A percentile compares a stretch with the other conserved stretches of the same genome.
These are phyloP conservation scores for Lophius americanus DNA, from an alignment of 2,797 vertebrate species.

Conservation along the genomic window DNA sequence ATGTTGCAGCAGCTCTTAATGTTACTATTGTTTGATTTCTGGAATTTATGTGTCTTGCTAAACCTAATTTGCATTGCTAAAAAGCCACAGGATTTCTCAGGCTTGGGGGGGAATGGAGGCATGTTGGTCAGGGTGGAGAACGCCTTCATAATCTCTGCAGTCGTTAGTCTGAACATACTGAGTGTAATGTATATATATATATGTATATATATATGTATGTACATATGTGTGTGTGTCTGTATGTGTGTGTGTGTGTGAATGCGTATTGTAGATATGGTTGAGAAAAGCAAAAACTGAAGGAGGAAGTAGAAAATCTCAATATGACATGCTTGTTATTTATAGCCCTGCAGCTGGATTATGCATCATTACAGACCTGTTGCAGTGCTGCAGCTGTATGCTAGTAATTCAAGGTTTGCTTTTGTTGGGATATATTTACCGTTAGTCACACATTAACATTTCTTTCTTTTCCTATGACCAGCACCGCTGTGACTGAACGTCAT, in stretches of 20 bases:
- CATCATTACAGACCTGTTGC: slow-evolving; percentile 23
- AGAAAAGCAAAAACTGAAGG: slow-evolving; percentile 24
- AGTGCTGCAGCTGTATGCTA: slow-evolving; percentile 10
- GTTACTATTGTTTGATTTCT: neutral
- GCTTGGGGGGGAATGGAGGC: neutral
- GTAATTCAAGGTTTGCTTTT: slow-evolving; percentile 13
- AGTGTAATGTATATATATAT: neutral
- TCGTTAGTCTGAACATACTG: slow-evolving; percentile 2
- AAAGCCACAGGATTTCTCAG: neutral
- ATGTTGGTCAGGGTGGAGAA: slow-evolving; percentile 22
- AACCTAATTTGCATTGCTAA: neutral
- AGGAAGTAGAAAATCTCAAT: slow-evolving; percentile 20
- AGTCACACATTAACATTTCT: neutral
- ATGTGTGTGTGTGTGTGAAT: slow-evolving; percentile 4
- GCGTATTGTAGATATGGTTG: slow-evolving; percentile 10
- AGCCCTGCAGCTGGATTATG: slow-evolving; percentile 23
- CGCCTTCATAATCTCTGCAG: slow-evolving; percentile 7
- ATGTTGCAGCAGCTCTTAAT: neutral
- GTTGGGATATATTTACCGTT: neutral
- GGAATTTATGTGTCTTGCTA: neutral
- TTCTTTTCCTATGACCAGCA: slow-evolving; percentile 23
- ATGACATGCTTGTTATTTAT: slow-evolving; percentile 51
- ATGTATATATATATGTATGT: neutral
- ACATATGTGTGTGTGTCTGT: neutral
- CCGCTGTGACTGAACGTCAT: neutral